Evolutionary conservation across 2,888 invertebrate species (phyloP), one percentile per base, ranked within the genome.

Genomic region (Hirtodrosophila histrioides): DNA sequence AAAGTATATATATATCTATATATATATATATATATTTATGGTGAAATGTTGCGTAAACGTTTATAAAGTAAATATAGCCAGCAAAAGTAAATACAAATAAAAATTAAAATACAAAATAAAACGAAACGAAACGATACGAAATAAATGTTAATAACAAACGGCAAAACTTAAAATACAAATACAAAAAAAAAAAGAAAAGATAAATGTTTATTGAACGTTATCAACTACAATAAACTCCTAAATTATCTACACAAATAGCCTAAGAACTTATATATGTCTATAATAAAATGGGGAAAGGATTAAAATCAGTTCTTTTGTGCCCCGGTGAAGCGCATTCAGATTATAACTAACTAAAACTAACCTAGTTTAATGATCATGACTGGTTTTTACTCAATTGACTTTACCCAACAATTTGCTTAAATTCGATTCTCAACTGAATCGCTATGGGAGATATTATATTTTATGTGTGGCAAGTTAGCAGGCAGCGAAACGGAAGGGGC

Each of bases 241-340:
- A 61, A 10, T 24, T 41, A 11, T 24, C 41, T n/a, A 24, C n/a
- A 43, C n/a, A 37, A 23, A 33, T 39, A 56, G n/a, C 11, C 12
- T 39, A 24, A 40, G 8, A 31, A 6, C 7, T 31, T 40, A 24
- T 11, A 49, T 37, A 48, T 33, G 12, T 24, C 48, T 36, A 27
- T 46, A 35, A 35, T 11, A 23, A 4, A 35, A 11, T 10, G 27
- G 11, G 1, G 35, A 33, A 40, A 24, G 31, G 11, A 37, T 41
- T 53, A 12, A 6, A 17, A 2, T 17, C 69, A 81, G 77, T 88
- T 89, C 84, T 81, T 78, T 66, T 55, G 84, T 82, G 83, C 84
- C 84, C 83, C 74, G 69, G 69, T 77, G 88, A 89, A 86, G 86
- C 82, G 69, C 57, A 35, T 40, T 53, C 60, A 35, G 31, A 10